Base-by-base conservation (phyloP, 2,113 vertebrate genomes). In the Glaucidium brasilianum region DNA sequence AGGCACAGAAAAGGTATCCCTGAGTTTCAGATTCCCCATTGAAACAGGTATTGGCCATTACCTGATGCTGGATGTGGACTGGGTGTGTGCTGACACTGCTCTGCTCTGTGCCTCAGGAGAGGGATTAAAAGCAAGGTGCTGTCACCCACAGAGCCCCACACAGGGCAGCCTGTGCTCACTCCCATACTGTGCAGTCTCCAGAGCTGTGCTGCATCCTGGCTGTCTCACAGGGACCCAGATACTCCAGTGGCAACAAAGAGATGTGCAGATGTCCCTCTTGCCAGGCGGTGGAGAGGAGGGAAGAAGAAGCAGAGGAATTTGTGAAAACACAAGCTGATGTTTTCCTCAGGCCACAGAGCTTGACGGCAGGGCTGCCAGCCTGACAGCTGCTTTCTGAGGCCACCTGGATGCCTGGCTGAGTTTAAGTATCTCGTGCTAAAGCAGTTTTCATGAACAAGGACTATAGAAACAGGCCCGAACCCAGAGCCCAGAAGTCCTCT, bases 141-240 rank as follows among this genome's bases (percentile, higher is more conserved):
- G 39, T 30, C 39, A 35, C 30, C 34, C 1, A 0, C 30, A 25
- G 37, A 68, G 32, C 5, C 32, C 11, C 47, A 12, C 10, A 29
- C 23, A 55, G 37, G 66, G 50, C 29, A 1, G 16, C 10, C 37
- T 1, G 0, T 11, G 9, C n/a, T 49, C 47, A 34, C 35, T 59
- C 20, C 11, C 1, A 2, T 22, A 62, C 32, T n/a, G 12, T 1
- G 5, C 8, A 37, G 22, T 37, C 27, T 66, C 35, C 6, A 8
- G 59, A 43, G 53, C n/a, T 4, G 10, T 27, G 10, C 41, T 41
- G 37, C 20, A 45, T 16, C 27, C 49, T 5, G 7, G 6, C 37
- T 79, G 39, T 81, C n/a, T 63, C 0, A 0, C 62, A 85, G 60
- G 11, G 30, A 63, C 18, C 30, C 55, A 35, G 41, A 35, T 60